Conservation (phyloP, 2,888 invertebrate genomes). For the Dendrolimus houi region DNA sequence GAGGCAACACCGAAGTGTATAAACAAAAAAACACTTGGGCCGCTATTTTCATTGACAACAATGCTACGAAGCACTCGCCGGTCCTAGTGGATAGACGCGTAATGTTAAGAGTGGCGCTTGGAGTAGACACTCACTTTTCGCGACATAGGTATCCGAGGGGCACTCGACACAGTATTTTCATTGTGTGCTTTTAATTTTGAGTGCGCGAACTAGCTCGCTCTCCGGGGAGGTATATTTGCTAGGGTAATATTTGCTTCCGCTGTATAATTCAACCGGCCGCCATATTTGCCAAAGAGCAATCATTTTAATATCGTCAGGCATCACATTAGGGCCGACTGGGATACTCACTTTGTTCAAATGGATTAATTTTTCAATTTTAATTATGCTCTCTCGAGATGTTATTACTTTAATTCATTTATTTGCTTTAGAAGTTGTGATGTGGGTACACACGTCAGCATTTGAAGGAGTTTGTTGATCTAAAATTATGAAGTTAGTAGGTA, state of each 20-base stretch:
- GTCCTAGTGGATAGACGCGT: conserved; percentile 14
- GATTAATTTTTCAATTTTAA: conserved; percentile 66
- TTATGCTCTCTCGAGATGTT: conserved; percentile 26
- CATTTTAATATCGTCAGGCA: conserved; percentile 78
- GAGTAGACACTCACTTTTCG: conserved; percentile 70
- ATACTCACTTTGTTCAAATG: conserved; percentile 54
- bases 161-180: conserved; percentile 73
- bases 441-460: background rate
- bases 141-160: conserved; percentile 69
- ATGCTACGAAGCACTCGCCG: conserved; percentile 44
- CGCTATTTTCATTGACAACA: conserved; percentile 74
- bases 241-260: conserved; percentile 78
- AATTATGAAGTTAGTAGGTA: background rate
- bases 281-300: conserved; percentile 80
- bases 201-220: conserved; percentile 79
- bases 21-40: conserved; percentile 74
- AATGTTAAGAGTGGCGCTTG: conserved; percentile 64
- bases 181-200: conserved; percentile 81
- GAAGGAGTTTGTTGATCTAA: background rate
- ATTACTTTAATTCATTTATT: conserved; percentile 1
- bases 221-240: conserved; percentile 76
- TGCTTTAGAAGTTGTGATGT: background rate
- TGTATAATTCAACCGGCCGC: conserved; percentile 79
- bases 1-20: conserved; percentile 71
- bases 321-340: conserved; percentile 68